Conservation (phyloP, 1,140 invertebrate species). For the Sycophaga agraensis region DNA sequence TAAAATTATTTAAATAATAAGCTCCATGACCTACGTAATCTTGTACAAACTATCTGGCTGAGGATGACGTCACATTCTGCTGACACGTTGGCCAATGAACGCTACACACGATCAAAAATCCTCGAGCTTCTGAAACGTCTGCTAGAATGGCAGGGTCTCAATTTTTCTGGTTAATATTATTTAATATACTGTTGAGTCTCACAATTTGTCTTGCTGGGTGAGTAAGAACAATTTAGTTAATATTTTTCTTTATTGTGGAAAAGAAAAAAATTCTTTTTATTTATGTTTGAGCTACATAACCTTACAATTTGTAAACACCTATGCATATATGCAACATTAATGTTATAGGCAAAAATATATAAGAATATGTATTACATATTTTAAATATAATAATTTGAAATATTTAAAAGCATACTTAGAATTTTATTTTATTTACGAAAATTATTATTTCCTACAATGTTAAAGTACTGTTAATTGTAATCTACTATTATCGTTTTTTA, state of each 20-base stretch:
- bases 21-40: too few relatives aligned
- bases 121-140: conserved; percentile 44
- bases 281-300: conserved; percentile 20
- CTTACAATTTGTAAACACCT: conserved; percentile 21
- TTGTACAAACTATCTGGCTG: too few relatives aligned
- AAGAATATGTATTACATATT: not conserved
- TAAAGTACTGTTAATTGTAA: too few relatives aligned
- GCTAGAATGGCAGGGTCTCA: conserved; percentile 51
- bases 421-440: conserved; percentile 8
- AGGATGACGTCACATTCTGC: not conserved
- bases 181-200: conserved; percentile 47
- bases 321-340: not conserved
- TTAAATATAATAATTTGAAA: too few relatives aligned
- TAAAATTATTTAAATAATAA: too few relatives aligned
- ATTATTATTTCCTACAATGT: too few relatives aligned
- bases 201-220: conserved; percentile 44
- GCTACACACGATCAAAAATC: conserved; percentile 46
- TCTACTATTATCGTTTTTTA: conserved; percentile 30
- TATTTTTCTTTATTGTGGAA: not conserved
- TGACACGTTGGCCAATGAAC: conserved; percentile 43
- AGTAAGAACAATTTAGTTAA: conserved; percentile 32
- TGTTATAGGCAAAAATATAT: not conserved
- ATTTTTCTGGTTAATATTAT: conserved; percentile 45
- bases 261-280: not conserved
- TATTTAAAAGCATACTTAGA: not conserved